These are phyloP conservation scores for Linurgus olivaceus DNA, from an alignment of 2,797 vertebrate species.

Conservation along the genomic window DNA sequence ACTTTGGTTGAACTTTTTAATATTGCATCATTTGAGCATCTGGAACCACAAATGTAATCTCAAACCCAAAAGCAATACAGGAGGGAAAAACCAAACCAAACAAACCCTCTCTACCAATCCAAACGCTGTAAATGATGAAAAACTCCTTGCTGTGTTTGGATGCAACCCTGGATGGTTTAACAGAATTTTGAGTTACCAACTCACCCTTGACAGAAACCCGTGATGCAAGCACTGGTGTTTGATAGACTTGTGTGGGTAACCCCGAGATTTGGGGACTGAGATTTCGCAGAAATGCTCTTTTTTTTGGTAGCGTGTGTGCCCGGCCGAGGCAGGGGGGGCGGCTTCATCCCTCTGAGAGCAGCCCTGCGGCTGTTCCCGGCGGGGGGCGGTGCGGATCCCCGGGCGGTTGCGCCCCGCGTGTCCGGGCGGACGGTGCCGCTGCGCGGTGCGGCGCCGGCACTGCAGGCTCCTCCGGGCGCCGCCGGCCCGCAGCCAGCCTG, in stretches of 20 bases:
- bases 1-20: not conserved
- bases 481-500: not conserved
- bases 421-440: conserved; percentile 56
- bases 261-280: too few relatives aligned
- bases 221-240: accelerated
- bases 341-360: too few relatives aligned
- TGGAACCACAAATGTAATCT: not conserved
- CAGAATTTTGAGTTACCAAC: not conserved
- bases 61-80: not conserved
- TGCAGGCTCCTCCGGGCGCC: not conserved
- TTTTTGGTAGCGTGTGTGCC: accelerated
- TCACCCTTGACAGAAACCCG: too few relatives aligned
- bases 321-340: too few relatives aligned
- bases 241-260: accelerated
- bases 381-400: not conserved
- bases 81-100: not conserved
- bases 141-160: not conserved
- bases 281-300: not conserved
- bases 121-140: not conserved
- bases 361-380: not conserved
- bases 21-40: not conserved
- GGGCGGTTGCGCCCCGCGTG: not conserved
- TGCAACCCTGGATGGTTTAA: accelerated
- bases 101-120: not conserved
- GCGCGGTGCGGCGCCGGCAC: not conserved